Evolutionary conservation across 2,797 vertebrate genomes (phyloP).

Genomic region (Pangasius mekongensis): DNA sequence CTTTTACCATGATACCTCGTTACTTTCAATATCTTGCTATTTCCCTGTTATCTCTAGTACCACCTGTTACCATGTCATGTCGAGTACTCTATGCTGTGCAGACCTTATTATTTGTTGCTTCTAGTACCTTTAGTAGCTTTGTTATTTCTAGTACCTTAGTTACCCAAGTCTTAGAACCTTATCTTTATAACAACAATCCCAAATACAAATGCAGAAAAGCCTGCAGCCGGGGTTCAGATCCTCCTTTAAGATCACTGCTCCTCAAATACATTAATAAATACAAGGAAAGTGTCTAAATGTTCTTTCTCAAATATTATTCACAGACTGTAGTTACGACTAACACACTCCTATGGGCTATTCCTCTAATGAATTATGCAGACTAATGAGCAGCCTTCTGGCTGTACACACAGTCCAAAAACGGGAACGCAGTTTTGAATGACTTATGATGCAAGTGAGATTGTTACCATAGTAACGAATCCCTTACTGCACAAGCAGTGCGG

Average conservation of each 20-base stretch:
- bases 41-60: neutral
- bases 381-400: conserved; percentile 49
- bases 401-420: conserved; percentile 24
- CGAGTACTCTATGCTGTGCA: neutral
- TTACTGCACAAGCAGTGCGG: neutral
- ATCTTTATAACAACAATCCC: neutral
- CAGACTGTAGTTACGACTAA: conserved; percentile 33
- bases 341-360: conserved; percentile 47
- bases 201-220: neutral
- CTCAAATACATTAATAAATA: neutral
- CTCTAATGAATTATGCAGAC: conserved; percentile 52
- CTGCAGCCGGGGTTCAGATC: neutral
- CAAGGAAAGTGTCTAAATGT: conserved; percentile 12
- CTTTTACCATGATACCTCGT: no score
- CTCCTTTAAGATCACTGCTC: neutral
- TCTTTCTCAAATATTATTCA: conserved; percentile 35
- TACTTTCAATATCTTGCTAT: neutral
- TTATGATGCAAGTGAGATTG: conserved; percentile 36
- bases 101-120: neutral
- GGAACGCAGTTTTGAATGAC: conserved; percentile 30
- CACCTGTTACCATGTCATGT: neutral
- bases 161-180: neutral
- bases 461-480: conserved; percentile 31
- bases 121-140: neutral
- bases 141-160: neutral